Base-by-base conservation (phyloP, 2,888 invertebrate genomes). In the Pelosia muscerda region DNA sequence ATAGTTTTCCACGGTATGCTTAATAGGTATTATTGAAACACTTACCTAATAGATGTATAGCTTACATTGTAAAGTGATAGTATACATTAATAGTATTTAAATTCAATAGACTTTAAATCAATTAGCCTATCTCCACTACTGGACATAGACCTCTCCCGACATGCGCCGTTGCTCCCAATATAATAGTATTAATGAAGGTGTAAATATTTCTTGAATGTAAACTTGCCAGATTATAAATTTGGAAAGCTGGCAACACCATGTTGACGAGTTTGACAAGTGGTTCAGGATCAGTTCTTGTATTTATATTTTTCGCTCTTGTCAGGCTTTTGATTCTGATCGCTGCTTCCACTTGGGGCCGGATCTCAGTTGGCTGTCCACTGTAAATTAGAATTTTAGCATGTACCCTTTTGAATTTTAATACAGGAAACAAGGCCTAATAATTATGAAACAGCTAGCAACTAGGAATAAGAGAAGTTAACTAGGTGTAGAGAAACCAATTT, bases 321-420 rank as follows among this genome's bases (percentile, higher is more conserved):
- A 71, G 74, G 42, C 54, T 42, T 62, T 42, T 42, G 71, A 71
- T 60, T 67, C 28, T 64, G 70, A 72, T 66, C 67, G 68, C 81
- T 71, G 73, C 82, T 82, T 64, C 82, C 85, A 67, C 86, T 73
- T 34, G 77, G 73, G 58, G 79, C 88, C 88, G 84, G 68, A 79
- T 90, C 88, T 93, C 92, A 93, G 81, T 90, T 84, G 0, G 92
- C 77, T 26, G 91, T 90, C 93, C 93, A 93, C 93, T 93, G 87
- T 0, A 86, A 87, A 67, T 61, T 25, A 31, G 2, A 34, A 23
- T 28, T 22, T 13, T 54, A 15, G 25, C 38, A 38, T 60, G 10
- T 13, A 11, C 15, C 26, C 2, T 56, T 49, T 38, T 38, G 4
- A 38, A 38, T 15, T 15, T 8, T 15, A 0, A 38, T 38, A 38